phyloP scores from a whole-genome alignment of 2,113 vertebrate genomes.

The Catharus bicknelli region DNA sequence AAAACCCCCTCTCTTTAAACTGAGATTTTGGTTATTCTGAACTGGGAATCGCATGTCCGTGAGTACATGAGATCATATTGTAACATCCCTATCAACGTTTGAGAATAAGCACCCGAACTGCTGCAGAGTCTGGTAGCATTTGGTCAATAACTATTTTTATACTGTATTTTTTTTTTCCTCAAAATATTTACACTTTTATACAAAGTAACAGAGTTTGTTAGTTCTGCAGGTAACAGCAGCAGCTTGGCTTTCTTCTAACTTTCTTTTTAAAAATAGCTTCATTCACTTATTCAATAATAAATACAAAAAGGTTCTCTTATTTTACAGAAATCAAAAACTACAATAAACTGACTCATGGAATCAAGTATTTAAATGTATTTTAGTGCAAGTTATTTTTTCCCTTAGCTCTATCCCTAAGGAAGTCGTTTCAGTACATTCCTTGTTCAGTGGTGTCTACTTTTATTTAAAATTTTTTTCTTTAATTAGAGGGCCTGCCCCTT shows the following conservation, averaged over 20 bases:
- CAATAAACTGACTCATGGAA: slow-evolving; percentile 99
- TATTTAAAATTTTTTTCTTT: slow-evolving; percentile 81
- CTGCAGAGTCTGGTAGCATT: slow-evolving; percentile 97
- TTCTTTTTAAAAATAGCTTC: slow-evolving; percentile 97
- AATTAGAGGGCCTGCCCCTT: slow-evolving; percentile 96
- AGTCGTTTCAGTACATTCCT: slow-evolving; percentile 99
- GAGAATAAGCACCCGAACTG: slow-evolving; percentile 88
- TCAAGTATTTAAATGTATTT: slow-evolving; percentile 97
- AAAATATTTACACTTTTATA: slow-evolving; percentile 97
- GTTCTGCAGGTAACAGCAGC: slow-evolving; percentile 91
- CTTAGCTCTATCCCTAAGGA: slow-evolving; percentile 95
- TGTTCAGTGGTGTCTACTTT: slow-evolving; percentile 99
- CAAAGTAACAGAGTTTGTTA: slow-evolving; percentile 94
- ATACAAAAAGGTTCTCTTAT: slow-evolving; percentile 99
- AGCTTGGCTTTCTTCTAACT: slow-evolving; percentile 91
- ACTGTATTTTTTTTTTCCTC: slow-evolving; percentile 79
- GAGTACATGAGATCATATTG: slow-evolving; percentile 76
- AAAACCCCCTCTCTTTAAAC: slow-evolving; percentile 60
- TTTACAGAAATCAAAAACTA: slow-evolving; percentile 97
- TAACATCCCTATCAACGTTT: slow-evolving; percentile 85
- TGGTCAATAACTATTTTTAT: slow-evolving; percentile 96
- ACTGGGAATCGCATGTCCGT: slow-evolving; percentile 32
- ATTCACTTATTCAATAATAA: slow-evolving; percentile 99
- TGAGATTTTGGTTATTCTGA: slow-evolving; percentile 74
- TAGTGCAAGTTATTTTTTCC: slow-evolving; percentile 98